These are phyloP conservation scores for Heliconius melpomene DNA, from an alignment of 1,140 invertebrate species.

Conservation along the genomic window DNA sequence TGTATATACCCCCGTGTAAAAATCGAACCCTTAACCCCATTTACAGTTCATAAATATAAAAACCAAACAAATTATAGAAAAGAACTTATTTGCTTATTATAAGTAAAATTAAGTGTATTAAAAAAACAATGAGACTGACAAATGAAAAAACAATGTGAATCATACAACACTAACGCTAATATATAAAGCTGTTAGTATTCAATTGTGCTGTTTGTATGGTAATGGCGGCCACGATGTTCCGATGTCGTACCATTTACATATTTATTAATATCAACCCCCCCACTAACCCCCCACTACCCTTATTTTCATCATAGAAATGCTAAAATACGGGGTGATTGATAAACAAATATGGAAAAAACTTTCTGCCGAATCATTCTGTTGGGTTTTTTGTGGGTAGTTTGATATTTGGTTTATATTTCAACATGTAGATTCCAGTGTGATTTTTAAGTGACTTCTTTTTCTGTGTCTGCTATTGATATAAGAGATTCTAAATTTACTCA, in stretches of 20 bases:
- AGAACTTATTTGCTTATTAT: no score
- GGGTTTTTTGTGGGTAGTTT: background rate
- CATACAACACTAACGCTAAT: conserved; percentile 11
- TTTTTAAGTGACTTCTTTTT: no score
- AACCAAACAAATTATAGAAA: no score
- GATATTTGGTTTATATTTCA: no score
- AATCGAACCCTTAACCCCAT: no score
- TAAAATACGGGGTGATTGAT: background rate
- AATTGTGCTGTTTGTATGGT: conserved; percentile 28
- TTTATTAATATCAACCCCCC: conserved; percentile 23
- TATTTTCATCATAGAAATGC: conserved; percentile 8
- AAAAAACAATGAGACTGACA: background rate
- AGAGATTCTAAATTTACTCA: no score
- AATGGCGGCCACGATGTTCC: conserved; percentile 26
- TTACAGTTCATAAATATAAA: no score
- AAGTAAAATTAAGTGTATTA: background rate
- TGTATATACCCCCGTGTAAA: no score
- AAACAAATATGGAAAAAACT: background rate
- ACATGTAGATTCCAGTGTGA: no score
- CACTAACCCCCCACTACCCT: background rate
- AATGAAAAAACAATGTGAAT: conserved; percentile 7
- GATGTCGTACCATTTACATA: conserved; percentile 26
- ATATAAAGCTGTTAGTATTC: conserved; percentile 26
- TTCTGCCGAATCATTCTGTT: background rate
- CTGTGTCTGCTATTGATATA: no score